Evolutionary conservation across 2,888 invertebrate genomes (phyloP).

Genomic region (Choristoneura rosaceana): DNA sequence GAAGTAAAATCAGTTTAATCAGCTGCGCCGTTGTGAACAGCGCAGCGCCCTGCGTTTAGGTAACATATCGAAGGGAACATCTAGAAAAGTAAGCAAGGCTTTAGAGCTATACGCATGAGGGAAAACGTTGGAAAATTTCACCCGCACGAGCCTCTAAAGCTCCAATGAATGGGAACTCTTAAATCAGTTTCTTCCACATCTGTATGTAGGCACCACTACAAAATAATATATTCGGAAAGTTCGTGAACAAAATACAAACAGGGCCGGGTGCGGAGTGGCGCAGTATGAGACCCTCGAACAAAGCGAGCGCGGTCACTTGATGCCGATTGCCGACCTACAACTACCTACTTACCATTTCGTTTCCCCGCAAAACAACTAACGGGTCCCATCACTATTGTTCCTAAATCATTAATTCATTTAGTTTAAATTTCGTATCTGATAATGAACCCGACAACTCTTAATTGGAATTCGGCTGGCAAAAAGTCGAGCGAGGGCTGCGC

Average conservation of each 20-base stretch:
- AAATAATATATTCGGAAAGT: conserved; percentile 81
- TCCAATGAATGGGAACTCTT: conserved; percentile 72
- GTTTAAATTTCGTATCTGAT: conserved; percentile 5
- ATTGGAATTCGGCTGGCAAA: conserved; percentile 32
- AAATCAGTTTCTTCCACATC: conserved; percentile 76
- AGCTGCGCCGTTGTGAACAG: neutral
- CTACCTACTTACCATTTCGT: conserved; percentile 58
- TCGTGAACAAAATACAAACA: conserved; percentile 82
- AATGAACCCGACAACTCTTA: conserved; percentile 24
- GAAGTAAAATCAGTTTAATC: neutral
- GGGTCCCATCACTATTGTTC: conserved; percentile 28
- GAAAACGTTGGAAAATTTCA: conserved; percentile 56
- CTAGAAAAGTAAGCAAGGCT: conserved; percentile 27
- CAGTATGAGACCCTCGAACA: conserved; percentile 70
- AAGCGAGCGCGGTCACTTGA: conserved; percentile 66
- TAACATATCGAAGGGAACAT: conserved; percentile 7
- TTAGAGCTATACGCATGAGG: conserved; percentile 52
- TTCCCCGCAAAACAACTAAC: conserved; percentile 41
- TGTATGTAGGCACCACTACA: conserved; percentile 66
- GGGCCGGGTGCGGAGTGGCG: conserved; percentile 65
- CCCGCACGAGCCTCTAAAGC: conserved; percentile 61
- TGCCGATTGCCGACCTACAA: conserved; percentile 60
- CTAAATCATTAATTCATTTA: conserved; percentile 33
- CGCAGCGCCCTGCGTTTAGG: neutral
- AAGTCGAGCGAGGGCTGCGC: conserved; percentile 12